A percentile compares a stretch with the other conserved stretches of the same genome.
Conservation (phyloP, 2,888 invertebrate species). For the Amphipyra tragopoginis region DNA sequence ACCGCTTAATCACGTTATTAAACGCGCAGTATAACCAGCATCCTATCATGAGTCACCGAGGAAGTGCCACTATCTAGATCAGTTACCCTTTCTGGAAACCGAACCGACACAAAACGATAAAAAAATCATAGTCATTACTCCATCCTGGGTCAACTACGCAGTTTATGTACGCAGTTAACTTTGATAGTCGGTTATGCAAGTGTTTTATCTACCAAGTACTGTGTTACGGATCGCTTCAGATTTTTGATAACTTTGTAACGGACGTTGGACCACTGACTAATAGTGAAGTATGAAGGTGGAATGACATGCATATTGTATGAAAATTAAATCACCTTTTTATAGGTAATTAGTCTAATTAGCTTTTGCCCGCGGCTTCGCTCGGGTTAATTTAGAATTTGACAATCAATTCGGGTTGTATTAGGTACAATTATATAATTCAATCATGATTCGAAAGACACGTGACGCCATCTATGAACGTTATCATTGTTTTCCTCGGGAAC, state of each 20-base stretch:
- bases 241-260: conserved; percentile 33
- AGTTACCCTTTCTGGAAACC: conserved; percentile 61
- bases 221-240: conserved; percentile 31
- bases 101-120: conserved; percentile 59
- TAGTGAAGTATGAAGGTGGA: neutral
- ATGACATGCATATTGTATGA: too few species aligned
- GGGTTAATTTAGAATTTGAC: too few species aligned
- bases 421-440: too few species aligned
- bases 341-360: too few species aligned
- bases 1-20: conserved; percentile 19
- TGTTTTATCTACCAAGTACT: conserved; percentile 30
- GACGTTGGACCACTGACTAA: conserved; percentile 13
- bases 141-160: conserved; percentile 59
- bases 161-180: conserved; percentile 55
- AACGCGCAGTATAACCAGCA: conserved; percentile 25
- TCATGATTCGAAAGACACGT: too few species aligned
- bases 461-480: too few species aligned
- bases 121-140: conserved; percentile 53
- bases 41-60: conserved; percentile 63
- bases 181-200: conserved; percentile 49
- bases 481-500: too few species aligned
- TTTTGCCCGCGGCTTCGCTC: too few species aligned
- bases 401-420: too few species aligned
- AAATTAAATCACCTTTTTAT: too few species aligned
- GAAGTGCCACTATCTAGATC: conserved; percentile 62